These are phyloP conservation scores for Trachelus troglodyta DNA, from an alignment of 2,888 invertebrate genomes.

Conservation along the genomic window DNA sequence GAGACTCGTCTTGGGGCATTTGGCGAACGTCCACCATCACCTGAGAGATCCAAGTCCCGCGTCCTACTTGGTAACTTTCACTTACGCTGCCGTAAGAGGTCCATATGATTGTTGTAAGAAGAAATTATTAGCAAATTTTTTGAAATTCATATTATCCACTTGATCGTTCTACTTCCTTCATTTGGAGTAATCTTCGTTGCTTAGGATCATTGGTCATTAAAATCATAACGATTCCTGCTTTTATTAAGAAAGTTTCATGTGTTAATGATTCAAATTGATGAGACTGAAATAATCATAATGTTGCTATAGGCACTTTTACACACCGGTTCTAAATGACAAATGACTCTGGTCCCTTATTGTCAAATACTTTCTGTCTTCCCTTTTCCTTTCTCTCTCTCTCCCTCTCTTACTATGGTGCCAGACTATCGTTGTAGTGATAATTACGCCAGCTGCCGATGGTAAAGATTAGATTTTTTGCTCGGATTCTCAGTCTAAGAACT, in stretches of 20 bases:
- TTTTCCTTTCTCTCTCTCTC: not conserved
- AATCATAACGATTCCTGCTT: not conserved
- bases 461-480: constrained; percentile 40
- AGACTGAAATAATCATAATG: not conserved
- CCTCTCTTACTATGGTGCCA: not conserved
- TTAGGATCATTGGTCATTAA: not conserved
- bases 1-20: constrained; percentile 42
- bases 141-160: not conserved
- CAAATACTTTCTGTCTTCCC: not conserved
- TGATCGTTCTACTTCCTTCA: not conserved
- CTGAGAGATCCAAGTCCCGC: constrained; percentile 50
- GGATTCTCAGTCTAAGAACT: constrained; percentile 39
- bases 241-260: not conserved
- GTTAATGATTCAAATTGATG: not conserved
- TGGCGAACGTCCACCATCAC: constrained; percentile 51
- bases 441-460: not conserved
- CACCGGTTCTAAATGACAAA: not conserved
- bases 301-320: not conserved
- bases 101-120: constrained; percentile 41
- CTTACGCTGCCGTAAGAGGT: constrained; percentile 62
- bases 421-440: not conserved
- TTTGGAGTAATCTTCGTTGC: not conserved
- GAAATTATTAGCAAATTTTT: not conserved
- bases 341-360: not conserved
- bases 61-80: constrained; percentile 66